These are phyloP conservation scores for Nemotelus pantherinus DNA, from an alignment of 2,888 invertebrate genomes.

Conservation along the genomic window DNA sequence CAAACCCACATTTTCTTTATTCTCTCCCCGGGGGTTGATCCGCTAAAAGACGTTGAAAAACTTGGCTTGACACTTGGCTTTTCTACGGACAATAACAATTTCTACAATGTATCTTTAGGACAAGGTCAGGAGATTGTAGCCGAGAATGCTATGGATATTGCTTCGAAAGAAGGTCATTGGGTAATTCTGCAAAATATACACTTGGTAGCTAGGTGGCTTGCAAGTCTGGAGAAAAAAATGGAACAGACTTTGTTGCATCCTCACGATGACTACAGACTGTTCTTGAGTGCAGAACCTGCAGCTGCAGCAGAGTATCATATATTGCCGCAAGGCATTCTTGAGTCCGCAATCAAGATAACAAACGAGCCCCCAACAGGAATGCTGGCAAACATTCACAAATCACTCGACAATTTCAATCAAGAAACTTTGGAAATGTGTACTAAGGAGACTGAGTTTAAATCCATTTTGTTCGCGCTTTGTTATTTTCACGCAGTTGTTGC, in stretches of 20 bases:
- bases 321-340: conserved; percentile 87
- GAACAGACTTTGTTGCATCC: conserved; percentile 80
- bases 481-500: conserved; percentile 96
- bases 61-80: conserved; percentile 84
- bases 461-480: conserved; percentile 86
- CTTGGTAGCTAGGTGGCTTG: conserved; percentile 89
- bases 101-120: conserved; percentile 92
- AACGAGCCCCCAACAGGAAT: conserved; percentile 96
- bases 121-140: conserved; percentile 95
- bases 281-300: conserved; percentile 89
- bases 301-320: conserved; percentile 72
- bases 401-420: conserved; percentile 90
- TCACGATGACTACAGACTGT: conserved; percentile 74
- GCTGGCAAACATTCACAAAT: conserved; percentile 93
- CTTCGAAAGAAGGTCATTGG: conserved; percentile 85
- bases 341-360: conserved; percentile 94
- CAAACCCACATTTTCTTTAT: conserved; percentile 93
- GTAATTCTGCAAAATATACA: conserved; percentile 94
- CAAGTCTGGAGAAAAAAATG: conserved; percentile 88
- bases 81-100: conserved; percentile 80
- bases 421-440: conserved; percentile 92
- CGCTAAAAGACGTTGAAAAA: conserved; percentile 90
- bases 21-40: conserved; percentile 93
- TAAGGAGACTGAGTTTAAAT: conserved; percentile 93
- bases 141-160: conserved; percentile 83